phyloP scores from a whole-genome alignment of 2,888 invertebrate species.

The Cephalotes varians region DNA sequence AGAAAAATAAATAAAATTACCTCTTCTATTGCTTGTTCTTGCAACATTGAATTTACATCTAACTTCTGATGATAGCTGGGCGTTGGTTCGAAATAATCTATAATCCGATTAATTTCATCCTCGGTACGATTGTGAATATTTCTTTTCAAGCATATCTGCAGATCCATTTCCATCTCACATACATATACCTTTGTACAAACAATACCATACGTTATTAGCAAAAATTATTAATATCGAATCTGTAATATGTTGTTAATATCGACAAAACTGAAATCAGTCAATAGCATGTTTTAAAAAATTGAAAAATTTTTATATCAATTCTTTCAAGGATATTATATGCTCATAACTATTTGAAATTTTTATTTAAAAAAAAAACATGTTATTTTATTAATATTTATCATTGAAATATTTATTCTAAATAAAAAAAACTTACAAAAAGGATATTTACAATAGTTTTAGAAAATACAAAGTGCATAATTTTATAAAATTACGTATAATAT shows the following conservation, averaged over 20 bases:
- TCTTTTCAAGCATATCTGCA: constrained; percentile 91
- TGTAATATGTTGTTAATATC: neutral
- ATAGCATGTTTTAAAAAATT: neutral
- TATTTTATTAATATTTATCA: neutral
- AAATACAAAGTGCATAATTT: no score
- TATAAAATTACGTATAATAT: neutral
- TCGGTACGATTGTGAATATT: constrained; percentile 94
- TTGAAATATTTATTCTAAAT: neutral
- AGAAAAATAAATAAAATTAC: constrained; percentile 84
- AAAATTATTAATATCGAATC: neutral
- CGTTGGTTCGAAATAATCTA: constrained; percentile 91
- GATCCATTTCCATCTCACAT: constrained; percentile 94
- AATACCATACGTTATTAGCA: constrained; percentile 4
- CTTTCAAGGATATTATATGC: neutral
- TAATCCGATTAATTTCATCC: constrained; percentile 92
- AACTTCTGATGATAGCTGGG: constrained; percentile 93
- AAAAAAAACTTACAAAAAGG: neutral
- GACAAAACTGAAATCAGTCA: neutral
- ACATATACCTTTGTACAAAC: constrained; percentile 91
- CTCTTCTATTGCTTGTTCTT: constrained; percentile 93
- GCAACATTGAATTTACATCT: constrained; percentile 94
- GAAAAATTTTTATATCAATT: neutral
- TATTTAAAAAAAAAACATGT: neutral
- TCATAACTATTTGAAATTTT: neutral
- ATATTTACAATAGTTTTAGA: neutral